Percentiles rank a stretch among this genome's conserved stretches.
Evolutionary conservation across 2,113 vertebrate species (phyloP).

Genomic region (Chiloscyllium plagiosum): DNA sequence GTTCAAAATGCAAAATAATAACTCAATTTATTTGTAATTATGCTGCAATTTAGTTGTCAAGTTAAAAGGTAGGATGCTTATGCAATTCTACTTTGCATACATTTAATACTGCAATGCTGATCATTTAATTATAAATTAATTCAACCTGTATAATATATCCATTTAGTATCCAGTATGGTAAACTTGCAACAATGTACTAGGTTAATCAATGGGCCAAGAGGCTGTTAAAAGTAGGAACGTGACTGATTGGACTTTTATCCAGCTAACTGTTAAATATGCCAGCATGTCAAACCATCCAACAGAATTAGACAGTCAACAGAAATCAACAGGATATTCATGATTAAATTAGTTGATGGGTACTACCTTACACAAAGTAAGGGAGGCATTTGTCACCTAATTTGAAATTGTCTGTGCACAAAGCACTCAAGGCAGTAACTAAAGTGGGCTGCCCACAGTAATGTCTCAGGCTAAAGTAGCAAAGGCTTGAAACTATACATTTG

Average conservation of each 20-base stretch:
- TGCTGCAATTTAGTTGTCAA: conserved; percentile 19
- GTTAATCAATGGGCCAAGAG: background rate
- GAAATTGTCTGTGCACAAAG: background rate
- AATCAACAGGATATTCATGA: background rate
- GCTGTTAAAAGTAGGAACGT: background rate
- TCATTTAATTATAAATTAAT: conserved; percentile 27
- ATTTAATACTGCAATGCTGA: conserved; percentile 12
- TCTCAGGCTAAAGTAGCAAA: background rate
- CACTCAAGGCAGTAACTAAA: background rate
- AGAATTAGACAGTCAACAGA: background rate
- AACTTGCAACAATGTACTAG: background rate
- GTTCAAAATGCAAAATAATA: conserved; percentile 30
- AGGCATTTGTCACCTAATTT: background rate
- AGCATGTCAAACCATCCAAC: background rate
- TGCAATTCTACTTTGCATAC: conserved; percentile 12
- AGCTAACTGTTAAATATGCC: background rate
- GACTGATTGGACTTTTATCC: background rate
- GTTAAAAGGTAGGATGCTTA: conserved; percentile 1
- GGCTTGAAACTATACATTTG: background rate
- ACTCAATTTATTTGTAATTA: conserved; percentile 29
- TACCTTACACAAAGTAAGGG: background rate
- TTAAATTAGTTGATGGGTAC: background rate
- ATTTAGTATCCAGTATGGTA: background rate
- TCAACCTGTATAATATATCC: background rate
- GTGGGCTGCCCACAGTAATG: background rate